Percentiles rank a stretch among this genome's conserved stretches.
Conservation (phyloP, 2,797 vertebrate genomes). For the Chanos chanos region DNA sequence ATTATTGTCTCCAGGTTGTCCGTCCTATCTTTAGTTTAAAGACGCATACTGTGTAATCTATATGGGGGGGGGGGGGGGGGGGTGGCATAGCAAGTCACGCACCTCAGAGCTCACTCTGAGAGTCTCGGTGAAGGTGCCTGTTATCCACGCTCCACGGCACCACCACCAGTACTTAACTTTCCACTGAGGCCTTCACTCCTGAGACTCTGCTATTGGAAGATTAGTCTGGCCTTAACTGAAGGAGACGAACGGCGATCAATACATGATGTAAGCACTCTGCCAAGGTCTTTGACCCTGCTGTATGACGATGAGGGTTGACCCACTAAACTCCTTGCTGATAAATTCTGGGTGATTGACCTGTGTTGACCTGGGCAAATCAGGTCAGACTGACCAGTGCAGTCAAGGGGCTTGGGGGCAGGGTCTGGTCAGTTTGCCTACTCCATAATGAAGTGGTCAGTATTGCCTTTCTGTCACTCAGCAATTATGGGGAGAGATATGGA, state of each 20-base stretch:
- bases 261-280: conserved; percentile 61
- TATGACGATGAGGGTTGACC: conserved; percentile 49
- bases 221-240: conserved; percentile 57
- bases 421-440: conserved; percentile 74
- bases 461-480: conserved; percentile 95
- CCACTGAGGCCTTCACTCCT: conserved; percentile 52
- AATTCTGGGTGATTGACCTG: conserved; percentile 80
- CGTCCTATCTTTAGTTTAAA: no score
- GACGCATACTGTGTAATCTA: no score
- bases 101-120: conserved; percentile 28
- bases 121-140: conserved; percentile 40
- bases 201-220: conserved; percentile 58
- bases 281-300: conserved; percentile 57
- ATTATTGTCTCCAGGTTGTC: no score
- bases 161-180: conserved; percentile 58
- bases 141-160: conserved; percentile 36
- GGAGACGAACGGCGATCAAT: conserved; percentile 69
- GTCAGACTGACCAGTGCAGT: conserved; percentile 79
- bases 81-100: no score
- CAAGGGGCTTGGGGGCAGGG: conserved; percentile 65
- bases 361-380: conserved; percentile 74
- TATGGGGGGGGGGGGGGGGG: no score
- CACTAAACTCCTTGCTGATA: conserved; percentile 63
- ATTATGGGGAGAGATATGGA: conserved; percentile 74
- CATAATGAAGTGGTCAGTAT: conserved; percentile 95